A percentile compares a stretch with the other conserved stretches of the same genome.
phyloP scores from a whole-genome alignment of 1,140 invertebrate genomes.

The Cydia strobilella region DNA sequence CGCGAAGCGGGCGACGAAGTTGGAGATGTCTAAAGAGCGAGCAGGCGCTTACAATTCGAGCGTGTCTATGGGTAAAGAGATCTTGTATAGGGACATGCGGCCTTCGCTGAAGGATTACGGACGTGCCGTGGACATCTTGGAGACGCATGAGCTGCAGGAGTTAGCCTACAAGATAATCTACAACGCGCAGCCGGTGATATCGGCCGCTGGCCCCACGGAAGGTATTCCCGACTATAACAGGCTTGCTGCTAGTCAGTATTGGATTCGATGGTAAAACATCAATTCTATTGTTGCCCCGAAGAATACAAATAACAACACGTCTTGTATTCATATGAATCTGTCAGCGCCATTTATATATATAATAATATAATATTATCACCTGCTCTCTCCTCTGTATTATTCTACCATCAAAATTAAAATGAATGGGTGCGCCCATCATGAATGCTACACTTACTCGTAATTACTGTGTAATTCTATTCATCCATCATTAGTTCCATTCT shows the following conservation, averaged over 20 bases:
- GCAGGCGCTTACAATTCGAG: slow-evolving; percentile 89
- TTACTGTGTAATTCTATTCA: too few species aligned
- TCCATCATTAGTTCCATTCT: too few species aligned
- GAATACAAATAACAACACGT: too few species aligned
- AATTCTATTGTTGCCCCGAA: too few species aligned
- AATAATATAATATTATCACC: too few species aligned
- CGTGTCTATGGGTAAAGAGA: slow-evolving; percentile 90
- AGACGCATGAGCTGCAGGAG: slow-evolving; percentile 76
- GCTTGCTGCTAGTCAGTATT: slow-evolving; percentile 84
- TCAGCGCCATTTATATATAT: too few species aligned
- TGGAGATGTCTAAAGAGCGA: slow-evolving; percentile 83
- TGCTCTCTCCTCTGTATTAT: too few species aligned
- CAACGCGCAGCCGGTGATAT: slow-evolving; percentile 86
- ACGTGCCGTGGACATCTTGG: slow-evolving; percentile 82
- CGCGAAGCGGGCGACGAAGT: slow-evolving; percentile 59
- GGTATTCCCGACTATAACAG: slow-evolving; percentile 85
- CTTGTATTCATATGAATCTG: too few species aligned
- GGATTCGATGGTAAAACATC: slow-evolving; percentile 61
- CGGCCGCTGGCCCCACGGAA: slow-evolving; percentile 86
- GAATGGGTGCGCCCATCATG: too few species aligned
- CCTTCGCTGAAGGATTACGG: slow-evolving; percentile 84
- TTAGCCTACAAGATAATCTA: slow-evolving; percentile 85
- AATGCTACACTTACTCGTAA: too few species aligned
- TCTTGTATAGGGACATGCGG: slow-evolving; percentile 86
- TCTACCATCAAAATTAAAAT: too few species aligned